Evolutionary conservation across 2,888 invertebrate genomes (phyloP), one percentile per base, ranked within the genome.

Genomic region (Auanema sp.): DNA sequence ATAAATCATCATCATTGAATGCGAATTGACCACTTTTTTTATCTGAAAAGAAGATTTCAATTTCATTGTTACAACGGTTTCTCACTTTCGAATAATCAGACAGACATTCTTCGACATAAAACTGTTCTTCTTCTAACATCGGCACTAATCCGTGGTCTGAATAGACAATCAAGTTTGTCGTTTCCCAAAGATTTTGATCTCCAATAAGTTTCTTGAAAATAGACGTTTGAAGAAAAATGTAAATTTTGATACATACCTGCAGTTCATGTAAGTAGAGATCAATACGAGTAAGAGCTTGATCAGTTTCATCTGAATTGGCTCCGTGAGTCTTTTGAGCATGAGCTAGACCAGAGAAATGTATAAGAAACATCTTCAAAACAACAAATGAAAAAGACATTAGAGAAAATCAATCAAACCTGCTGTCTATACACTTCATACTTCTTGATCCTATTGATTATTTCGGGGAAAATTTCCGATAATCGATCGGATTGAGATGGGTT

Each of bases 91-190:
- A 77, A 55, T 72, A 77, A 59, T 82, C 82, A 4, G 79, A 72
- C 16, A 82, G 66, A 42, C 82, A 82, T 50, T 83, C 79, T 50
- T 82, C 82, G 59, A 82, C 69, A 60, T 75, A 81, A 65, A 75
- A 82, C 59, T 82, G 79, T 58, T 82, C 78, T 42, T 82, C 81
- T 50, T 80, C 80, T 18, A 75, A 71, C 11, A 80, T 62, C 43
- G 73, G 68, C 25, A 70, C 66, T 50, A 81, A 69, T 12, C 82
- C 82, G 60, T 80, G 80, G 52, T 79, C 80, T 8, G 80, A 79
- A 53, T 81, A 65, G 1, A 82, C 78, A 40, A 82, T 70, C 49
- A 82, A 60, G 58, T 82, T 82, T 8, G 82, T 82, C 2, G 81
- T 75, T 8, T 73, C 68, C 58, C 73, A 75, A 24, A 82, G 65